phyloP scores from a whole-genome alignment of 2,888 invertebrate genomes.

The Conomelus anceps region DNA sequence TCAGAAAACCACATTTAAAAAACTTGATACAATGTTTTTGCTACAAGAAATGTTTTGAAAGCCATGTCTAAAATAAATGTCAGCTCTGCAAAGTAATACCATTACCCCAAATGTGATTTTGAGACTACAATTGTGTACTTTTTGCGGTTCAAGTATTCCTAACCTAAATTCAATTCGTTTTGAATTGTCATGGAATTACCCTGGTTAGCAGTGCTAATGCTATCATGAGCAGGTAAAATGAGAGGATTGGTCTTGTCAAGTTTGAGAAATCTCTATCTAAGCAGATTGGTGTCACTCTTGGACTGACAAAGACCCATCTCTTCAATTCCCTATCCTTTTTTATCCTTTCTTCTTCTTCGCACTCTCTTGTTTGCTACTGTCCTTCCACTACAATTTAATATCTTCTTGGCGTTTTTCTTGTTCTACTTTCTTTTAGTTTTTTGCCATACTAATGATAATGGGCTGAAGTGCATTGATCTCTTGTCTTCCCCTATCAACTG shows the following conservation, averaged over 20 bases:
- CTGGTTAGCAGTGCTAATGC: too few species aligned
- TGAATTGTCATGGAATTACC: background rate
- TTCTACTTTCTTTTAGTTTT: background rate
- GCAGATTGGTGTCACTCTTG: background rate
- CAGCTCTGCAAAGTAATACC: background rate
- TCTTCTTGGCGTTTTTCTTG: background rate
- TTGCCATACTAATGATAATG: background rate
- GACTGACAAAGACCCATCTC: background rate
- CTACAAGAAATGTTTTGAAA: background rate
- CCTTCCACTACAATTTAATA: background rate
- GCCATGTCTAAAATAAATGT: background rate
- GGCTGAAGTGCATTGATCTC: background rate
- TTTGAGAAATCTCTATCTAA: background rate
- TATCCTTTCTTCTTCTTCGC: background rate
- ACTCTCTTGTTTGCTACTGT: background rate
- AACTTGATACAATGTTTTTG: background rate
- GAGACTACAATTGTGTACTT: background rate
- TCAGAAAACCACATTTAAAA: background rate
- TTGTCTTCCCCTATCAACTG: background rate
- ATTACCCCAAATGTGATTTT: background rate
- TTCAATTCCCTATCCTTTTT: background rate
- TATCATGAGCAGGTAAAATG: too few species aligned
- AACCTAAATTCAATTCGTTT: background rate
- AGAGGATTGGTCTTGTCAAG: background rate
- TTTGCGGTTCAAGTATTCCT: background rate